These are phyloP conservation scores for Dyspetes luteomarginatus DNA, from an alignment of 2,888 invertebrate species.

Conservation along the genomic window DNA sequence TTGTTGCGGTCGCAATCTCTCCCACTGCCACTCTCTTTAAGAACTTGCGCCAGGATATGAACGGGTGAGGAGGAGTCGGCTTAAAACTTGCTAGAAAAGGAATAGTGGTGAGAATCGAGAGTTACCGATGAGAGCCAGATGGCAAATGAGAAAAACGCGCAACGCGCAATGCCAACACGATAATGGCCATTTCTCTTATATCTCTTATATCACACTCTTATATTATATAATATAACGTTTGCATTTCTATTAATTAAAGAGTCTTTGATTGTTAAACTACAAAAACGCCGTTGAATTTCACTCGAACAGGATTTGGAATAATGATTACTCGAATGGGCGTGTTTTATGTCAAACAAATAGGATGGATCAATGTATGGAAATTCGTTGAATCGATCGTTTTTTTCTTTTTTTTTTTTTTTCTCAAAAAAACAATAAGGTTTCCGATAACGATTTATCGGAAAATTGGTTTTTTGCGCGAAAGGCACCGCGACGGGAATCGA, in stretches of 20 bases:
- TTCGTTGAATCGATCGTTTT: not conserved
- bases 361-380: not conserved
- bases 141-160: conserved; percentile 32
- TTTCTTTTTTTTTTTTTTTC: conserved; percentile 1
- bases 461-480: conserved; percentile 49
- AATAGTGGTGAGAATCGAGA: not conserved
- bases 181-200: too few species aligned
- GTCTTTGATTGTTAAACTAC: too few species aligned
- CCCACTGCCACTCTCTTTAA: conserved; percentile 23
- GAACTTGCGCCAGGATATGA: conserved; percentile 39
- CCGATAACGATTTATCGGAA: conserved; percentile 57
- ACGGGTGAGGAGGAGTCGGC: conserved; percentile 50
- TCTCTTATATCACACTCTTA: too few species aligned
- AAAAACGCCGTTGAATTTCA: not conserved
- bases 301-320: not conserved
- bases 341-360: not conserved
- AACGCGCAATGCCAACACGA: too few species aligned
- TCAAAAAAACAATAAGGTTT: conserved; percentile 22
- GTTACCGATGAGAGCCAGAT: conserved; percentile 35
- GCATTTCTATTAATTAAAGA: too few species aligned
- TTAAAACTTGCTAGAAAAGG: conserved; percentile 40
- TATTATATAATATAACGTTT: too few species aligned
- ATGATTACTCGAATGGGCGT: not conserved
- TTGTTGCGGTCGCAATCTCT: conserved; percentile 8
- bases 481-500: conserved; percentile 49